These are phyloP conservation scores for Eristalis intricaria DNA, from an alignment of 2,888 invertebrate species.

Conservation along the genomic window DNA sequence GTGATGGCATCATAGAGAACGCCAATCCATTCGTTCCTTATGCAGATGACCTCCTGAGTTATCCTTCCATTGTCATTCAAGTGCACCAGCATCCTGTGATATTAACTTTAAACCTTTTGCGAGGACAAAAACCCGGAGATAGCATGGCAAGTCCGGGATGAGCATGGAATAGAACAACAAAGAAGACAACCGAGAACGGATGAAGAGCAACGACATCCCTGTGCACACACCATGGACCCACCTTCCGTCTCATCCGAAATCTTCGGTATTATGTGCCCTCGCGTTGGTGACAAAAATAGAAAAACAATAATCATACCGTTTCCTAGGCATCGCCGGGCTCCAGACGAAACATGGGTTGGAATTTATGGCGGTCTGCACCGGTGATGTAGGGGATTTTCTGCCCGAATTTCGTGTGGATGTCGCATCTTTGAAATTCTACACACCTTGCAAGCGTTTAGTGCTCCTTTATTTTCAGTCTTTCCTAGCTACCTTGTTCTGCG, in stretches of 20 bases:
- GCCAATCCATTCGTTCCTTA: slow-evolving; percentile 53
- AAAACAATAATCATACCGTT: slow-evolving; percentile 22
- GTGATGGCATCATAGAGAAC: slow-evolving; percentile 58
- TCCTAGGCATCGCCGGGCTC: slow-evolving; percentile 26
- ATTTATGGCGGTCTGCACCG: neutral
- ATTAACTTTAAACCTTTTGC: slow-evolving; percentile 43
- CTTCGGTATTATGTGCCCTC: neutral
- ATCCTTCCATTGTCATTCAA: slow-evolving; percentile 52
- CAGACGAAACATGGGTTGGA: slow-evolving; percentile 26
- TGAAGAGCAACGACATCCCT: slow-evolving; percentile 28
- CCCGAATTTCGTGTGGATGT: slow-evolving; percentile 6
- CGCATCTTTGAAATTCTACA: slow-evolving; percentile 35
- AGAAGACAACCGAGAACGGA: slow-evolving; percentile 1
- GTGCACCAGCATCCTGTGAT: slow-evolving; percentile 53
- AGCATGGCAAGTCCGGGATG: slow-evolving; percentile 7
- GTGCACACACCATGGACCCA: slow-evolving; percentile 8
- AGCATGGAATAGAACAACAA: slow-evolving; percentile 14
- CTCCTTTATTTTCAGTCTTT: neutral
- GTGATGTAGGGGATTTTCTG: slow-evolving; percentile 16
- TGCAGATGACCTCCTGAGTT: slow-evolving; percentile 48
- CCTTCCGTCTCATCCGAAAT: neutral
- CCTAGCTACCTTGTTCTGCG: neutral
- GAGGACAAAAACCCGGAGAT: slow-evolving; percentile 10
- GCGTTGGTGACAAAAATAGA: neutral
- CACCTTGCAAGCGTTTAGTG: slow-evolving; percentile 16